Conservation (phyloP, 2,888 invertebrate genomes). For the Agriopis aurantiaria region DNA sequence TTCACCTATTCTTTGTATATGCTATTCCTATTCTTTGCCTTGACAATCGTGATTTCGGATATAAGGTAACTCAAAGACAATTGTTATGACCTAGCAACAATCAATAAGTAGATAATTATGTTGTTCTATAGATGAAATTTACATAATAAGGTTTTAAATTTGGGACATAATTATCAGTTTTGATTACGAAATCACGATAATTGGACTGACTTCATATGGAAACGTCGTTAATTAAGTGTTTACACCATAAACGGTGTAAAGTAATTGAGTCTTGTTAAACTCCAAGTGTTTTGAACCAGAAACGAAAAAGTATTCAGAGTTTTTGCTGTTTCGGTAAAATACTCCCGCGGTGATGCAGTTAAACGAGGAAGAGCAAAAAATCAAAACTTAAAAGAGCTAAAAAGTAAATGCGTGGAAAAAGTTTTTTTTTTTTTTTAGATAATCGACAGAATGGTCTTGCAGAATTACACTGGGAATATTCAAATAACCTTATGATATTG, state of each 20-base stretch:
- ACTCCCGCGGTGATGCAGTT: conserved; percentile 21
- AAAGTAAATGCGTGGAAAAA: conserved; percentile 3
- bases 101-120: too few relatives aligned
- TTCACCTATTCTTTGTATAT: too few relatives aligned
- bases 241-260: conserved; percentile 19
- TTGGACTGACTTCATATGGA: background rate
- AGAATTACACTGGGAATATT: too few relatives aligned
- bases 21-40: too few relatives aligned
- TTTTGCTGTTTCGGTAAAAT: conserved; percentile 25
- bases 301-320: conserved; percentile 8
- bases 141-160: too few relatives aligned
- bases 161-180: background rate
- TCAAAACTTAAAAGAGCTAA: conserved; percentile 4
- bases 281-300: conserved; percentile 20
- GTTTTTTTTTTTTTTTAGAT: background rate
- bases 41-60: too few relatives aligned
- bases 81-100: too few relatives aligned
- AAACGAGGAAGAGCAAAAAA: conserved; percentile 12
- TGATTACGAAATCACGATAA: background rate
- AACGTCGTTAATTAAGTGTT: conserved; percentile 25
- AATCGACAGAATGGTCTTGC: too few relatives aligned
- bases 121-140: too few relatives aligned
- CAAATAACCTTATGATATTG: too few relatives aligned
- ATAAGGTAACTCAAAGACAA: too few relatives aligned
- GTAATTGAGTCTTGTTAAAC: conserved; percentile 20